Evolutionary conservation across 1,140 invertebrate genomes (phyloP).

Genomic region (Patella vulgata): DNA sequence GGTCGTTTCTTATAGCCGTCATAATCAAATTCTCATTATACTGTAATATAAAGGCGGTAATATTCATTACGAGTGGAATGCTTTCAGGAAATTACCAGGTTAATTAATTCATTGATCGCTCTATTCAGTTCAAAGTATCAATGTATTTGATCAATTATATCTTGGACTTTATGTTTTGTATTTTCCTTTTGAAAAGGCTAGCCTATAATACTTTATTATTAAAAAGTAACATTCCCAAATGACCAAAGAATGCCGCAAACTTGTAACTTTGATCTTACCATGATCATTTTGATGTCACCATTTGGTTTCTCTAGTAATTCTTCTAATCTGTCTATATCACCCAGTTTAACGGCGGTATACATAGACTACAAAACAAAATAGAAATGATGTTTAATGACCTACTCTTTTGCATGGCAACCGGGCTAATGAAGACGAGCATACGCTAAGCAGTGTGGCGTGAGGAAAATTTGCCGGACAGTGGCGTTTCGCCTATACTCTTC

Average conservation of each 20-base stretch:
- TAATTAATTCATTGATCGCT: no score
- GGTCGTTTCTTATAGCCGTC: conserved; percentile 51
- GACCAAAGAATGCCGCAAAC: no score
- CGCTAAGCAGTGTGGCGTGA: not conserved
- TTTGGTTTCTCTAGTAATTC: conserved; percentile 50
- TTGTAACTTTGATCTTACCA: no score
- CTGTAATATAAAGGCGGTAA: conserved; percentile 38
- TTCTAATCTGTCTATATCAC: conserved; percentile 51
- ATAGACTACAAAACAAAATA: conserved; percentile 36
- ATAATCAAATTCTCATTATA: conserved; percentile 62
- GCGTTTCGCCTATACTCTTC: not conserved
- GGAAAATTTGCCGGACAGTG: not conserved
- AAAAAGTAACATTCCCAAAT: no score
- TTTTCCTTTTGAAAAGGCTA: no score
- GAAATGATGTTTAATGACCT: not conserved
- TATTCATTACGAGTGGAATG: no score
- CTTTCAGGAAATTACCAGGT: no score
- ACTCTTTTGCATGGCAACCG: not conserved
- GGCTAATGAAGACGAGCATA: not conserved
- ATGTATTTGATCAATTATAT: no score
- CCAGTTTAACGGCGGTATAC: conserved; percentile 47
- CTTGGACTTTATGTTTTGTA: no score
- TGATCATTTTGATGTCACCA: conserved; percentile 53
- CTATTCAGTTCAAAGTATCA: no score
- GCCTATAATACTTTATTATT: no score